Conservation (phyloP, 2,113 vertebrate genomes). For the Formicarius rufipectus region DNA sequence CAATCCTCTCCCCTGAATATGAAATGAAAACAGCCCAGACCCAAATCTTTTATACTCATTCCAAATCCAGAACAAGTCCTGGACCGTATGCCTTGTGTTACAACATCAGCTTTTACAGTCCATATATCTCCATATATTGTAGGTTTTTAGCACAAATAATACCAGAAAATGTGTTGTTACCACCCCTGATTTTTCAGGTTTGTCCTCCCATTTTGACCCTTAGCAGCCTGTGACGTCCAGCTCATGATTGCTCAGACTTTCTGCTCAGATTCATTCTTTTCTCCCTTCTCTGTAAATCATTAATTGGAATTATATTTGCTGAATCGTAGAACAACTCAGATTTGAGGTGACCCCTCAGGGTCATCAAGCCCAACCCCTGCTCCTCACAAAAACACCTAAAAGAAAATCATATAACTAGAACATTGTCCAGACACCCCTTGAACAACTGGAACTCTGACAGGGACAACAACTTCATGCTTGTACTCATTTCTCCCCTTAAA, state of each 20-base stretch:
- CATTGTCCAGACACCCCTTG: not conserved
- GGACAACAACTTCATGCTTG: not conserved
- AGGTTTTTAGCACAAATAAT: not conserved
- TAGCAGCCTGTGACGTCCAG: not conserved
- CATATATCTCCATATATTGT: not conserved
- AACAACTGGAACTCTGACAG: not conserved
- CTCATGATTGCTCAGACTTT: not conserved
- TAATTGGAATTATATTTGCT: not conserved
- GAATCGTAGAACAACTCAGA: not conserved
- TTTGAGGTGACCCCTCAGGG: not conserved
- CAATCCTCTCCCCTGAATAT: fast-evolving
- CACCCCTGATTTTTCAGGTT: not conserved
- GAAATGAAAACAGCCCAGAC: not conserved
- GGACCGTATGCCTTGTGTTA: too few relatives aligned
- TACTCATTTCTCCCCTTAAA: not conserved
- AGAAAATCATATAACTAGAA: not conserved
- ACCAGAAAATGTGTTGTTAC: not conserved
- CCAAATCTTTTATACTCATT: not conserved
- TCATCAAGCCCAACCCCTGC: not conserved
- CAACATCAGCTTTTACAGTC: not conserved
- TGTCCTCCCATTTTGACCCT: not conserved
- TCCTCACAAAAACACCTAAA: not conserved
- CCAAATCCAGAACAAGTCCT: not conserved
- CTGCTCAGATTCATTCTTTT: not conserved
- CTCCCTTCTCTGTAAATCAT: not conserved